A percentile compares a stretch with the other conserved stretches of the same genome.
Evolutionary conservation across 2,888 invertebrate species (phyloP).

Genomic region (Metopia argyrocephala): DNA sequence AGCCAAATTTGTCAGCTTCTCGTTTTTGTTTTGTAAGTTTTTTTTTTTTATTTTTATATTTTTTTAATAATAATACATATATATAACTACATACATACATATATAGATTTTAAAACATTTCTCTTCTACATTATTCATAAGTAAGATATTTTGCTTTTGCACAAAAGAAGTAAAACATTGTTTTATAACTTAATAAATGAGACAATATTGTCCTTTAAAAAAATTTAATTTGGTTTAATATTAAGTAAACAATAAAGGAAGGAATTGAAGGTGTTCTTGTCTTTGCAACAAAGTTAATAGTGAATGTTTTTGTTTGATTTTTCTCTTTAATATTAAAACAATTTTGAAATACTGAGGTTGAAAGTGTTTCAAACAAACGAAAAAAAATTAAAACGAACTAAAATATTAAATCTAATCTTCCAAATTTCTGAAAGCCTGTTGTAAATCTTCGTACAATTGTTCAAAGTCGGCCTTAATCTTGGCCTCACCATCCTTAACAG

Average conservation of each 20-base stretch:
- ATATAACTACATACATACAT: slow-evolving; percentile 30
- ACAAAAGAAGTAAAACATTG: slow-evolving; percentile 47
- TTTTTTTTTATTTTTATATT: slow-evolving; percentile 29
- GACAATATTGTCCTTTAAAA: slow-evolving; percentile 13
- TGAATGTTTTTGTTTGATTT: slow-evolving; percentile 27
- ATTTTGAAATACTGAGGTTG: slow-evolving; percentile 61
- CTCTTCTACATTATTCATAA: slow-evolving; percentile 39
- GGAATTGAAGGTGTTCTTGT: slow-evolving; percentile 27
- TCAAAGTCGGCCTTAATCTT: slow-evolving; percentile 99
- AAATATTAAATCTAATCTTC: slow-evolving; percentile 87
- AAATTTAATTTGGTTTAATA: slow-evolving; percentile 31
- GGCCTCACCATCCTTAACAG: slow-evolving; percentile 97
- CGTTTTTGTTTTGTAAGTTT: slow-evolving; percentile 15
- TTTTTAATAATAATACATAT: slow-evolving; percentile 50
- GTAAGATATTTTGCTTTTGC: slow-evolving; percentile 33
- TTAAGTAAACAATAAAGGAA: slow-evolving; percentile 39
- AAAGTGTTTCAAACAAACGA: slow-evolving; percentile 50
- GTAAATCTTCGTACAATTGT: slow-evolving; percentile 97
- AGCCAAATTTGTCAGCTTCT: not conserved
- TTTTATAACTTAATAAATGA: slow-evolving; percentile 46
- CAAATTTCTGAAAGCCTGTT: slow-evolving; percentile 97
- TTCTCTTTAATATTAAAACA: slow-evolving; percentile 42
- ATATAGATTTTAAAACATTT: slow-evolving; percentile 44
- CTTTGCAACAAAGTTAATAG: slow-evolving; percentile 41
- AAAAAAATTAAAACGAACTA: slow-evolving; percentile 39